Conservation (phyloP, 2,113 vertebrate genomes). For the Maylandia zebra region DNA sequence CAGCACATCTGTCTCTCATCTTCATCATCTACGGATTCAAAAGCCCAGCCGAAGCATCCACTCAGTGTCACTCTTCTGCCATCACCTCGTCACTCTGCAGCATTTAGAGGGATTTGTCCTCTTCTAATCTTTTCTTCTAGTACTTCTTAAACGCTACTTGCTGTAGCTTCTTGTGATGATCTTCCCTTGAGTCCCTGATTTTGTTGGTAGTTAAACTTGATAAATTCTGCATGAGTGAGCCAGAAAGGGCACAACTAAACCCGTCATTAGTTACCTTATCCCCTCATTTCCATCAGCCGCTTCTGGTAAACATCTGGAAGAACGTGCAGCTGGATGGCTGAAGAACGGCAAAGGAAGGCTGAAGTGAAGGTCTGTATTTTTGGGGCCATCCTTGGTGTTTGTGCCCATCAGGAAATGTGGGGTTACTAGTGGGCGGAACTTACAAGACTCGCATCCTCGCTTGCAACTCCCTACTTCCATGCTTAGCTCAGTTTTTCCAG, state of each 20-base stretch:
- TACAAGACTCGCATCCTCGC: background rate
- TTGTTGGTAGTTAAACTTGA: background rate
- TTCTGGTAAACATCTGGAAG: background rate
- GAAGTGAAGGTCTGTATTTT: background rate
- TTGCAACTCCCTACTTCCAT: background rate
- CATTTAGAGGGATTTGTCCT: background rate
- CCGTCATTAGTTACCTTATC: background rate
- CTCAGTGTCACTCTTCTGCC: background rate
- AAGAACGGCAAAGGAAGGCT: fast-evolving
- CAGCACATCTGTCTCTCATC: background rate
- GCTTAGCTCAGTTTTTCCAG: background rate
- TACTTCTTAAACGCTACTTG: fast-evolving
- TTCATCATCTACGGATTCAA: background rate
- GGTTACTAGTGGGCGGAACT: background rate
- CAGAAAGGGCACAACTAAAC: background rate
- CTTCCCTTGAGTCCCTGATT: background rate
- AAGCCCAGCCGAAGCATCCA: fast-evolving
- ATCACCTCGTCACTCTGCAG: background rate
- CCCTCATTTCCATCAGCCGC: fast-evolving
- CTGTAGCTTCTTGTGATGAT: background rate
- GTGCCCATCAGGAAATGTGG: background rate
- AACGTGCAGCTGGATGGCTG: background rate
- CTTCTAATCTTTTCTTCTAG: background rate
- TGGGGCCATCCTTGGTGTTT: background rate
- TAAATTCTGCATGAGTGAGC: background rate